Evolutionary conservation across 2,888 invertebrate genomes (phyloP).

Genomic region (Megaustenia siamemsis): DNA sequence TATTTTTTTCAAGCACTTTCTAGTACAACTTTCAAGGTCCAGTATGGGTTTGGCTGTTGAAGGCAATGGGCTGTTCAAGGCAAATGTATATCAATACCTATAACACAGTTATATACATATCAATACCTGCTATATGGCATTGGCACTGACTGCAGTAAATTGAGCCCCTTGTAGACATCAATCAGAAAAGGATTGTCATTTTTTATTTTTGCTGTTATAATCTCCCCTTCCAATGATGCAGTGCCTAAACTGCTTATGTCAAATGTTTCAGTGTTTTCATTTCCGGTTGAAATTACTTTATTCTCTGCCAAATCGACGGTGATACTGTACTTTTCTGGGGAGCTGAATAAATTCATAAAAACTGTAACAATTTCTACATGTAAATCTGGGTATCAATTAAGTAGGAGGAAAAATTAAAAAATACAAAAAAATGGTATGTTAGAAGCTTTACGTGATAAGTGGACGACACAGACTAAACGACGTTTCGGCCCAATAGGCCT

Average conservation of each 20-base stretch:
- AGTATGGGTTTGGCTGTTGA: too few relatives aligned
- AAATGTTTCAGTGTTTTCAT: background rate
- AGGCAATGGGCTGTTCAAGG: too few relatives aligned
- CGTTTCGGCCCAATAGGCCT: too few relatives aligned
- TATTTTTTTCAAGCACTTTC: too few relatives aligned
- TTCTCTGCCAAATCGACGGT: slow-evolving; percentile 26
- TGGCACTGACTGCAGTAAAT: slow-evolving; percentile 15
- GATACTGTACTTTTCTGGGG: slow-evolving; percentile 19
- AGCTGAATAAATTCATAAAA: background rate
- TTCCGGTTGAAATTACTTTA: background rate
- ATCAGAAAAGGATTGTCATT: background rate
- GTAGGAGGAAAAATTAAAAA: too few relatives aligned
- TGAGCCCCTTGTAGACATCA: slow-evolving; percentile 34
- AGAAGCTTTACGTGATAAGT: too few relatives aligned
- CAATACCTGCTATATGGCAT: slow-evolving; percentile 34
- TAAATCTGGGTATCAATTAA: too few relatives aligned
- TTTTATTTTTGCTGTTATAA: slow-evolving; percentile 13
- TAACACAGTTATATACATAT: background rate
- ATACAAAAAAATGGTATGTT: too few relatives aligned
- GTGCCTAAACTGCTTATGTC: slow-evolving; percentile 7
- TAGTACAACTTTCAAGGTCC: too few relatives aligned
- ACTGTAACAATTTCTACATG: too few relatives aligned
- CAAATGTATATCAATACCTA: too few relatives aligned
- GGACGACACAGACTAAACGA: too few relatives aligned
- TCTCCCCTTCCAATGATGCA: slow-evolving; percentile 12